Evolutionary conservation across 2,888 invertebrate species (phyloP), one percentile per base, ranked within the genome.

Genomic region (Ligdia adustata): DNA sequence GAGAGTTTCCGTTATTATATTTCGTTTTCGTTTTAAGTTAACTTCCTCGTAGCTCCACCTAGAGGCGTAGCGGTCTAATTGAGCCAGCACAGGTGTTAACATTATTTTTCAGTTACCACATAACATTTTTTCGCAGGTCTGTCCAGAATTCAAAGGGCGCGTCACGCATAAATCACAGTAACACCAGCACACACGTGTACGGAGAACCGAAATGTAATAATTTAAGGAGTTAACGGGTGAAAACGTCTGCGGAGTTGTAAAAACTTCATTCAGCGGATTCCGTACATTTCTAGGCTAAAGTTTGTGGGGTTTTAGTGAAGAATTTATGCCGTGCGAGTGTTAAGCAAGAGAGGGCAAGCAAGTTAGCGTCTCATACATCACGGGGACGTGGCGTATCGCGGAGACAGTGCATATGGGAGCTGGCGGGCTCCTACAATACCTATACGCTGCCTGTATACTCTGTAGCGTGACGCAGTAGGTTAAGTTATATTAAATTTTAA

Each of bases 261-360:
- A 86, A 87, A 84, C 73, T 85, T 81, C 66, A 79, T 76, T 79
- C 72, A 62, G 68, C 59, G 71, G 78, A 82, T 79, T 78, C 75
- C 66, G 73, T 78, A 79, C 78, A 80, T 82, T 79, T 77, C 78
- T 73, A 75, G 72, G 75, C 69, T 64, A 65, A 71, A 82, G 75
- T 82, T n/a, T 82, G 82, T 73, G 75, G 72, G n/a, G 76, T 79
- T 84, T 79, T 72, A 81, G 72, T 82, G 75, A 18, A 69, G 76
- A 85, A 88, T 87, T 86, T 84, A 87, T 85, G 72, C 73, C 67
- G 73, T 72, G 79, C 61, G 72, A 78, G 78, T 75, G 76, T 80
- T 78, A 78, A 75, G 79, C 76, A 83, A 82, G 84, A 72, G 79
- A 78, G 73, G 75, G 75, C 75, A 76, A 68, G 72, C 71, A 72